Percentiles rank a stretch among this genome's conserved stretches.
phyloP scores from a whole-genome alignment of 1,140 invertebrate genomes.

The Aleiodes sp. region DNA sequence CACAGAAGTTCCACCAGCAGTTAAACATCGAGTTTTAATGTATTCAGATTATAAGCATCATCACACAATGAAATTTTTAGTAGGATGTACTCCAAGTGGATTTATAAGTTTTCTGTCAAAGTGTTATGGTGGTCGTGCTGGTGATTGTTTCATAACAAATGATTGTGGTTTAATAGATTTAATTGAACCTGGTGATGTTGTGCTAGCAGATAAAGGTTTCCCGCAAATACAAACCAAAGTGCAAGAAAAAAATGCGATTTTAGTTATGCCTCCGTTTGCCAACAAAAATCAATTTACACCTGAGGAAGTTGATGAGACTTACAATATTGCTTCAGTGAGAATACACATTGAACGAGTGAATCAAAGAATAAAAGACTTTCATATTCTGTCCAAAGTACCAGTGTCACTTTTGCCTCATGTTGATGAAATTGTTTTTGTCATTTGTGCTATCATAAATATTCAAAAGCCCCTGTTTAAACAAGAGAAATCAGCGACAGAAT shows the following conservation, averaged over 20 bases:
- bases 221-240: too few relatives aligned
- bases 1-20: conserved; percentile 41
- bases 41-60: conserved; percentile 43
- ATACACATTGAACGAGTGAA: background rate
- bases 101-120: conserved; percentile 47
- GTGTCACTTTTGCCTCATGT: background rate
- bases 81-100: conserved; percentile 49
- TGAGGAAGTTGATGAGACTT: background rate
- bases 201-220: conserved; percentile 56
- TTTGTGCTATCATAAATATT: background rate
- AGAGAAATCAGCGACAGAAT: too few relatives aligned
- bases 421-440: background rate
- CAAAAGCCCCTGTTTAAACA: too few relatives aligned
- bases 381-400: background rate
- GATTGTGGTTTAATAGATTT: conserved; percentile 46
- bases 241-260: too few relatives aligned
- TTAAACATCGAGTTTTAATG: conserved; percentile 31
- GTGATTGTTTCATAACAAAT: conserved; percentile 46
- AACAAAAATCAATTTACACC: too few relatives aligned
- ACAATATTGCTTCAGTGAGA: background rate
- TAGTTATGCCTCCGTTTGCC: too few relatives aligned
- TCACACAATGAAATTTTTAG: conserved; percentile 45
- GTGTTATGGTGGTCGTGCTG: conserved; percentile 45
- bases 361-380: background rate
- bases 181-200: conserved; percentile 48